Evolutionary conservation across 2,797 vertebrate genomes (phyloP).

Genomic region (Ceryle rudis): DNA sequence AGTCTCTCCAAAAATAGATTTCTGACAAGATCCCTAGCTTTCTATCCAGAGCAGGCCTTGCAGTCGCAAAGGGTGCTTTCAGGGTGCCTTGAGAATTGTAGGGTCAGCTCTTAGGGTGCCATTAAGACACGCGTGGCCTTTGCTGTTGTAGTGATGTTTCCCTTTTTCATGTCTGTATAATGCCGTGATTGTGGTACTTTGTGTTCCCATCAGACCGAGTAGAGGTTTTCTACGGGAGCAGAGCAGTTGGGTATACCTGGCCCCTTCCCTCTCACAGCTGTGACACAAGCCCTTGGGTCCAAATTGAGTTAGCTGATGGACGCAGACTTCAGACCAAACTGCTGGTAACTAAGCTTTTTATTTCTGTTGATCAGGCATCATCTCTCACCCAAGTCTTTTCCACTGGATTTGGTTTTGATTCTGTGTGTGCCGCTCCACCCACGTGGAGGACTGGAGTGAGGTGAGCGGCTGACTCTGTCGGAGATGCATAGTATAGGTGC

Average conservation of each 20-base stretch:
- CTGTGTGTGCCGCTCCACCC: neutral
- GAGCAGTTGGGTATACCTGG: slow-evolving; percentile 90
- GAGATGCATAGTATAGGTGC: neutral
- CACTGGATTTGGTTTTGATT: slow-evolving; percentile 52
- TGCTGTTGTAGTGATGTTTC: neutral
- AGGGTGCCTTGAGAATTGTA: neutral
- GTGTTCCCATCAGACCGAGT: slow-evolving; percentile 84
- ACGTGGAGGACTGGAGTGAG: neutral
- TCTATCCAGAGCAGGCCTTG: neutral
- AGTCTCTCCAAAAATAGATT: neutral
- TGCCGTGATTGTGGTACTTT: slow-evolving; percentile 30
- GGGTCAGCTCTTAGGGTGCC: neutral
- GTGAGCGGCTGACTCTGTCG: neutral
- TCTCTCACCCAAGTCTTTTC: slow-evolving; percentile 44
- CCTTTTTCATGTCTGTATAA: neutral
- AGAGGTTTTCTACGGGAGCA: slow-evolving; percentile 90
- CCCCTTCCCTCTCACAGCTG: slow-evolving; percentile 82
- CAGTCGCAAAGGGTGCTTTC: neutral
- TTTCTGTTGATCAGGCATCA: slow-evolving; percentile 21
- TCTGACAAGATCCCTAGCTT: neutral
- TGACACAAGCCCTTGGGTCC: slow-evolving; percentile 91
- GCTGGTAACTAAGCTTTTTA: slow-evolving; percentile 85
- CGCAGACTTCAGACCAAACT: slow-evolving; percentile 90
- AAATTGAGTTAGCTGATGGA: slow-evolving; percentile 89
- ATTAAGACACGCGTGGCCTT: neutral